Conservation (phyloP, 2,113 vertebrate species). For the Colistium nudipinnis region DNA sequence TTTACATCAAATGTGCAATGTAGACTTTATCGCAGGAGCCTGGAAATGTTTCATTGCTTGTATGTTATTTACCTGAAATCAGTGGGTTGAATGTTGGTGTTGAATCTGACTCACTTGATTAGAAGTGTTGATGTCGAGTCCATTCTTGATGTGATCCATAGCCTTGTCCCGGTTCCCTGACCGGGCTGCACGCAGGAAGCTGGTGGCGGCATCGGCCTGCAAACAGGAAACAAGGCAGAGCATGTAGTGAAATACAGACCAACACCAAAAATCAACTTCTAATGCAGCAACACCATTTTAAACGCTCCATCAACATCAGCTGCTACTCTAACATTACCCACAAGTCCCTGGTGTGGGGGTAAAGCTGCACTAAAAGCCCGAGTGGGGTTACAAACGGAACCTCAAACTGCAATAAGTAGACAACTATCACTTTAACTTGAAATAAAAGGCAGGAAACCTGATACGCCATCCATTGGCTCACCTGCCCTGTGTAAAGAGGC, state of each 20-base stretch:
- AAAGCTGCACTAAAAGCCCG: conserved; percentile 10
- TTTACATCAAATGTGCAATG: too few species aligned
- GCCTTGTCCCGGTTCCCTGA: conserved; percentile 98
- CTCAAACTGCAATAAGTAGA: not conserved
- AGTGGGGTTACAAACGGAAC: conserved; percentile 9
- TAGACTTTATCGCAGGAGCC: too few species aligned
- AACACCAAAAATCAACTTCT: not conserved
- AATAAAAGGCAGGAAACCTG: conserved; percentile 17
- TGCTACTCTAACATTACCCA: not conserved
- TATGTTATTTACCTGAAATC: conserved; percentile 15
- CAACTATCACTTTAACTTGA: conserved; percentile 1
- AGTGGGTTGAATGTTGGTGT: not conserved
- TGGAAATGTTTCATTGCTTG: too few species aligned
- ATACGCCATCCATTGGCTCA: conserved; percentile 10
- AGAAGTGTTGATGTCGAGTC: conserved; percentile 92
- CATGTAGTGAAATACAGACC: not conserved
- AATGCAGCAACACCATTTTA: not conserved
- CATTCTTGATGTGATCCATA: conserved; percentile 93
- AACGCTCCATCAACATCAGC: not conserved
- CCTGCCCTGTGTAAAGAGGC: conserved; percentile 37
- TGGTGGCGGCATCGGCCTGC: conserved; percentile 92
- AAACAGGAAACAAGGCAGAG: not conserved
- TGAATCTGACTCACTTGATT: conserved; percentile 87
- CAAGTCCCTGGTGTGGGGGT: not conserved
- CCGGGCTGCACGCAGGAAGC: conserved; percentile 93